These are phyloP conservation scores for Delphinus delphis DNA, from an alignment of 2,113 vertebrate species.

Conservation along the genomic window DNA sequence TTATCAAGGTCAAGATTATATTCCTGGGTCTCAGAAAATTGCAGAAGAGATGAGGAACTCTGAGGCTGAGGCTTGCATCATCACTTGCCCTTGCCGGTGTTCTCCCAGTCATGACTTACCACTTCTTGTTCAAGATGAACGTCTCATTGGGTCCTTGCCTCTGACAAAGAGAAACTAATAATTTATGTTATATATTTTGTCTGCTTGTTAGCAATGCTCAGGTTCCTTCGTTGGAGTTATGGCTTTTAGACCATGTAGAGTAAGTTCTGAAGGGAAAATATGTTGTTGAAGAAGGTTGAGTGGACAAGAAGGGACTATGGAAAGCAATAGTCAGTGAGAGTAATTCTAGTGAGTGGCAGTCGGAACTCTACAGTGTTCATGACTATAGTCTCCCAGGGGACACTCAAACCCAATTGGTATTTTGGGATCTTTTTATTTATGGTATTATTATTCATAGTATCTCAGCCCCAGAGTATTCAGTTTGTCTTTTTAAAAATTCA, in stretches of 20 bases:
- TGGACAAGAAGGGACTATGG: neutral
- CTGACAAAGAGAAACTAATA: neutral
- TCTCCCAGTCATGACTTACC: neutral
- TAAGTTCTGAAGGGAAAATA: neutral
- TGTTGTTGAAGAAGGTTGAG: neutral
- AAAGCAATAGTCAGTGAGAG: neutral
- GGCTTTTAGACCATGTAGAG: neutral
- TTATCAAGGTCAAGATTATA: slow-evolving; percentile 52
- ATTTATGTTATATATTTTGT: neutral
- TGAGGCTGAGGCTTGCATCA: neutral
- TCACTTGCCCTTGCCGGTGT: neutral
- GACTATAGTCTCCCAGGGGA: neutral
- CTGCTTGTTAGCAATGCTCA: neutral
- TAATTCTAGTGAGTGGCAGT: neutral
- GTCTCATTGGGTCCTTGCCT: neutral
- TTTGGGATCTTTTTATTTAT: neutral
- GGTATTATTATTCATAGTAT: neutral
- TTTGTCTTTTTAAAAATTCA: neutral
- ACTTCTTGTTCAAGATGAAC: neutral
- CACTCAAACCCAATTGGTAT: neutral
- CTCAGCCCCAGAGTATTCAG: neutral
- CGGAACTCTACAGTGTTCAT: neutral
- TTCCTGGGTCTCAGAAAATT: neutral
- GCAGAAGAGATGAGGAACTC: neutral
- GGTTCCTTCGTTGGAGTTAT: neutral